Conservation (phyloP, 2,797 vertebrate genomes). For the Sebastes alutus region DNA sequence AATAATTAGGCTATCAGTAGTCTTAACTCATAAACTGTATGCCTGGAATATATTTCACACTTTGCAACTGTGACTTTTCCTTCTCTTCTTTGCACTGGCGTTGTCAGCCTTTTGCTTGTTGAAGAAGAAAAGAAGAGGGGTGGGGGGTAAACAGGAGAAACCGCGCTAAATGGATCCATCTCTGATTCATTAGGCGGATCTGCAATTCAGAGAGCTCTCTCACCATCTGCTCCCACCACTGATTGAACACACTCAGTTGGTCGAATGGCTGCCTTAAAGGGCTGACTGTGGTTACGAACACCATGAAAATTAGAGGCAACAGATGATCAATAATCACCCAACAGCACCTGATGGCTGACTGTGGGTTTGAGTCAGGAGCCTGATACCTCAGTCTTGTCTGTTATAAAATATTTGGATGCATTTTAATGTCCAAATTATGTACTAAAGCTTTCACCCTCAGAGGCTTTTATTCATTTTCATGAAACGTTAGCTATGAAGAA, state of each 20-base stretch:
- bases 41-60: background rate
- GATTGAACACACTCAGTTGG: background rate
- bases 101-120: background rate
- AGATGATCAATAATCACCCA: background rate
- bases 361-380: background rate
- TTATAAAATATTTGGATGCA: background rate
- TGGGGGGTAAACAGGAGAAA: background rate
- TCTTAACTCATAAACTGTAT: background rate
- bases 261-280: background rate
- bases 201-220: background rate
- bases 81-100: background rate
- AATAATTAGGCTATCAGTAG: background rate
- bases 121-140: background rate
- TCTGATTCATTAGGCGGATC: slow-evolving; percentile 3
- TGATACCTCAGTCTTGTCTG: background rate
- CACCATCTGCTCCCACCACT: background rate
- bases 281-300: background rate
- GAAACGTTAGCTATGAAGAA: background rate
- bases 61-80: background rate
- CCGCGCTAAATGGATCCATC: background rate
- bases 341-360: background rate
- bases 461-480: background rate
- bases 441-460: background rate
- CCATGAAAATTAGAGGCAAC: background rate
- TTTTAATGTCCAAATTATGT: background rate